A percentile compares a stretch with the other conserved stretches of the same genome.
These are phyloP conservation scores for Discoglossus pictus DNA, from an alignment of 2,797 vertebrate genomes.

Conservation along the genomic window DNA sequence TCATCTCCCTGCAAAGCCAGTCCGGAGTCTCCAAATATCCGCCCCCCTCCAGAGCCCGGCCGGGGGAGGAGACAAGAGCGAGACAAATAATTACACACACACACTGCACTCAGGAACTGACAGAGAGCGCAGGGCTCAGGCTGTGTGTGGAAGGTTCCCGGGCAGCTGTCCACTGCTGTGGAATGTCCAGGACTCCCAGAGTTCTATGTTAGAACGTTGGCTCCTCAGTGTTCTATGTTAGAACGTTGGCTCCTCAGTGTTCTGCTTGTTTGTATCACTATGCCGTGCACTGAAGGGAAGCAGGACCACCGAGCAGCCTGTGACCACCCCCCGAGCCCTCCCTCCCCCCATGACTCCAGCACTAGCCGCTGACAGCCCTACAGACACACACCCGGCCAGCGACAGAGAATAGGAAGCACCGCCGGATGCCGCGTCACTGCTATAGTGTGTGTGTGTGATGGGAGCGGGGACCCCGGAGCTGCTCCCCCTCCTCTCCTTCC, in stretches of 20 bases:
- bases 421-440: slow-evolving; percentile 8
- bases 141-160: too few relatives aligned
- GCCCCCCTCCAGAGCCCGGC: slow-evolving; percentile 23
- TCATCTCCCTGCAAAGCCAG: slow-evolving; percentile 26
- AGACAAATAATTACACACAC: background rate
- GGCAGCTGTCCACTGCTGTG: too few relatives aligned
- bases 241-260: background rate
- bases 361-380: background rate
- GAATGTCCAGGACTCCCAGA: too few relatives aligned
- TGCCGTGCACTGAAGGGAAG: background rate
- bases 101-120: too few relatives aligned
- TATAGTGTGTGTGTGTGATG: background rate
- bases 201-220: too few relatives aligned
- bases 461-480: background rate
- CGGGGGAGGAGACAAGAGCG: slow-evolving; percentile 10
- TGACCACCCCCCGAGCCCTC: slow-evolving; percentile 7
- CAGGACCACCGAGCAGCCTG: background rate
- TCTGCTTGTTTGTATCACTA: background rate
- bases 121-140: too few relatives aligned
- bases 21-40: slow-evolving; percentile 6
- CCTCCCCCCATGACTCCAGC: slow-evolving; percentile 10
- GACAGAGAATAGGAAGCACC: background rate
- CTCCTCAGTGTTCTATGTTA: too few relatives aligned
- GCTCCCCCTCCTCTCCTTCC: slow-evolving; percentile 26
- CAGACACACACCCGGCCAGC: background rate